These are phyloP conservation scores for Melitaea athalia DNA, from an alignment of 2,888 invertebrate species.

Conservation along the genomic window DNA sequence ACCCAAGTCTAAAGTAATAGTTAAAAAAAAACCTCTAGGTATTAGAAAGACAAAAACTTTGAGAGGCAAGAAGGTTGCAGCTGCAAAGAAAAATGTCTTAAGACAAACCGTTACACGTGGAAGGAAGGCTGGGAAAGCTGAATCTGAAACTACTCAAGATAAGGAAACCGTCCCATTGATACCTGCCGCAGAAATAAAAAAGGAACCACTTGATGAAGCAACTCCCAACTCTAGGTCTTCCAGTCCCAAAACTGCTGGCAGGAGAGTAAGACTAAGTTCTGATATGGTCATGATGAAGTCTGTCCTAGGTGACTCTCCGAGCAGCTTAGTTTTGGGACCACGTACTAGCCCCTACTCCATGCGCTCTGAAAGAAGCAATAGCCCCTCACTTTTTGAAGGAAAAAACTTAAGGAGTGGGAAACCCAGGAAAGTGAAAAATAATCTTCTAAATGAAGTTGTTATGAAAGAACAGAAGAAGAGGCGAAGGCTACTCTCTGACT, in stretches of 20 bases:
- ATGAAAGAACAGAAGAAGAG: conserved; percentile 80
- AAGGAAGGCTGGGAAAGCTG: conserved; percentile 64
- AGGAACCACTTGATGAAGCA: conserved; percentile 70
- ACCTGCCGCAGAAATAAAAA: conserved; percentile 74
- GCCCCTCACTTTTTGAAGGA: conserved; percentile 74
- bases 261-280: conserved; percentile 71
- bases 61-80: conserved; percentile 67
- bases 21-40: conserved; percentile 73
- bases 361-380: conserved; percentile 82
- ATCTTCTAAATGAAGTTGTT: conserved; percentile 82
- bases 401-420: conserved; percentile 86
- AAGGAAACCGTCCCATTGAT: conserved; percentile 68
- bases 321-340: conserved; percentile 65
- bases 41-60: conserved; percentile 68
- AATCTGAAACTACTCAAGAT: conserved; percentile 62
- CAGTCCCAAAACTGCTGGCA: conserved; percentile 73
- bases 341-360: conserved; percentile 83
- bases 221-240: conserved; percentile 73
- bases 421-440: conserved; percentile 83
- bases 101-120: conserved; percentile 62
- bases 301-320: conserved; percentile 67
- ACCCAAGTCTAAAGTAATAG: conserved; percentile 67
- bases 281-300: conserved; percentile 78
- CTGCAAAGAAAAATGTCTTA: conserved; percentile 66
- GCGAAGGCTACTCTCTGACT: conserved; percentile 80